Evolutionary conservation across 2,888 invertebrate genomes (phyloP), one percentile per base, ranked within the genome.

Genomic region (Mythimna pallens): DNA sequence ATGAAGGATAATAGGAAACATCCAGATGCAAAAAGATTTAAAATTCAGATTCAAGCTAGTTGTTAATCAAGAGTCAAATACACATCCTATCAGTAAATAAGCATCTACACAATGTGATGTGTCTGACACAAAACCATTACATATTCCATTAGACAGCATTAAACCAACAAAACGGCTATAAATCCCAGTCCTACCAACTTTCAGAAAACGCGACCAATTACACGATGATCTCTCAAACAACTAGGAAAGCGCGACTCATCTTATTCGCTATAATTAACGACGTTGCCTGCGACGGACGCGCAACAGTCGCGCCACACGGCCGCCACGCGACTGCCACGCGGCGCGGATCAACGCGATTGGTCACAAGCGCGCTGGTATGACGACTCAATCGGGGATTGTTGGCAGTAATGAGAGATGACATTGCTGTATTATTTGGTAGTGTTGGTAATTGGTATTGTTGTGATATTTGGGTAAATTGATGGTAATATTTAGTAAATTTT

Each of bases 361-460:
- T 70, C 78, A 82, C 81, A 82, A 76, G 70, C 68, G 82, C 81
- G 84, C 84, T 73, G n/a, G 79, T 73, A 77, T 86, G 89, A 93
- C 89, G 90, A 90, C 94, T 93, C 93, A 91, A 94, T 94, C 91
- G 88, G 86, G 91, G 91, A 92, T 92, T 90, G 92, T 88, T 89
- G 89, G 81, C 87, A 75, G 85, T 94, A 94, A 95, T 93, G 93
- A 94, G 92, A 85, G 92, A 91, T 94, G 94, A 94, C 94, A 93
- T 91, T 88, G 92, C 92, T 92, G 91, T 92, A 92, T 69, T 91
- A 91, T 89, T 89, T 90, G 83, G 83, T 65, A 81, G 77, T 77
- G 72, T 65, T 47, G 3, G 22, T 22, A 73, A 73, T 76, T 58
- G 30, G 20, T 59, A 64, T 59, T 59, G 66, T 78, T 80, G 3